Evolutionary conservation across 2,888 invertebrate species (phyloP), one percentile per base, ranked within the genome.

Genomic region (Myopa testacea): DNA sequence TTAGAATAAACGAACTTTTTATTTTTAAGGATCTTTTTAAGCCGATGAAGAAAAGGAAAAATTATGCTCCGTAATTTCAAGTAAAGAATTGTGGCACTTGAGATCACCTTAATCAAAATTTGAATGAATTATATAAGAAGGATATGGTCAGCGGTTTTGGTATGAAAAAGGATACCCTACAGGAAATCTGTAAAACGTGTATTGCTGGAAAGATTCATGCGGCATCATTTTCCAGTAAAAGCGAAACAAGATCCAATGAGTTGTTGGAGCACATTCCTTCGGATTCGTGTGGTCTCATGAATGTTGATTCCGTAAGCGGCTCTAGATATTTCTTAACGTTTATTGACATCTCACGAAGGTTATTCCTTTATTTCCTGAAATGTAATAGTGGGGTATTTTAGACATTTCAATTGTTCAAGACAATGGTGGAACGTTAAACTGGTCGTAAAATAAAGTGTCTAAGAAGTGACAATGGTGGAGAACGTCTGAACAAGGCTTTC

Each of bases 401-500:
- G 19, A 58, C 16, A 58, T 58, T 58, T 58, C 4, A 58, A 58
- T 58, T 58, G 58, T 58, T 58, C 58, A 58, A 26, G 26, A 62
- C 3, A 3, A 62, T 62, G 62, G 62, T 62, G 26, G 62, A 62
- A 7, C 26, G 62, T 62, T 19, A 62, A 62, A 62, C n/a, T 26
- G 62, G 62, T 19, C 26, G 62, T 26, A 62, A 62, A 62, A 62
- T 62, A 62, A 62, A 62, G 26, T 62, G 62, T 26, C 62, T 62
- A 62, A 62, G 19, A 62, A 62, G 62, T 62, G 62, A 62, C 26
- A 62, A 62, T 26, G 62, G n/a, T 26, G 26, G 26, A 62, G 62
- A 62, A 16, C 8, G n/a, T 26, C 3, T n/a, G 4, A 58, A 58
- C 16, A 58, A 58, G 4, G 5, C 16, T 58, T 58, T 58, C 19